phyloP scores from a whole-genome alignment of 2,888 invertebrate species.

The Microplitis manilae region DNA sequence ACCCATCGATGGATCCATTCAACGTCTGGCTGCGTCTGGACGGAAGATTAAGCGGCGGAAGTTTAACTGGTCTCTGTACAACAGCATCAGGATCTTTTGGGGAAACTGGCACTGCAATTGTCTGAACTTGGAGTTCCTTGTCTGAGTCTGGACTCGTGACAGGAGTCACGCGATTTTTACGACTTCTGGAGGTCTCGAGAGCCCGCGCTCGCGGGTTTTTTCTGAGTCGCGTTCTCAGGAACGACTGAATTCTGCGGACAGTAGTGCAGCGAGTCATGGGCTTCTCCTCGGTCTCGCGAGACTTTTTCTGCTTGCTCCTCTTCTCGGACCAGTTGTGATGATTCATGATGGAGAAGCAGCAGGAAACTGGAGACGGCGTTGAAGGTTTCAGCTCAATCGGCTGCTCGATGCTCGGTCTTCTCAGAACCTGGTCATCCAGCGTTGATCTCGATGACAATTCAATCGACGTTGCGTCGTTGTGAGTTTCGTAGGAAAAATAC shows the following conservation, averaged over 20 bases:
- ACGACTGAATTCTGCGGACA: constrained; percentile 64
- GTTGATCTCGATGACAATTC: constrained; percentile 59
- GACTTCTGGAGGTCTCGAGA: constrained; percentile 47
- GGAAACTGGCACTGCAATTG: constrained; percentile 12
- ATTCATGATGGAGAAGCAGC: constrained; percentile 66
- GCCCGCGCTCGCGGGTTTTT: constrained; percentile 59
- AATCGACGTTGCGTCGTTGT: constrained; percentile 63
- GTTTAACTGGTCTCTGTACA: constrained; percentile 50
- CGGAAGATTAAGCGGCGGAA: constrained; percentile 59
- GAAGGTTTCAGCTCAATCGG: constrained; percentile 60
- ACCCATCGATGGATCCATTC: neutral
- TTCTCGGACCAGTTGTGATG: constrained; percentile 46
- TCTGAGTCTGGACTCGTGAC: constrained; percentile 38
- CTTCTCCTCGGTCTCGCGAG: constrained; percentile 39
- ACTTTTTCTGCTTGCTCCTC: constrained; percentile 40
- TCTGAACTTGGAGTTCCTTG: constrained; percentile 27
- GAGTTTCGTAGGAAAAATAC: constrained; percentile 65
- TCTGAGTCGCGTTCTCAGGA: constrained; percentile 60
- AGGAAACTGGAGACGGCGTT: constrained; percentile 68
- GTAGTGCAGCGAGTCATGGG: constrained; percentile 55
- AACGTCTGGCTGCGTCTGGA: constrained; percentile 41
- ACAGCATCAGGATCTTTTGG: constrained; percentile 19
- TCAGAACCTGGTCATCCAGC: constrained; percentile 20
- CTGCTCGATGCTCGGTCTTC: constrained; percentile 36
- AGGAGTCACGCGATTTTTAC: constrained; percentile 61